A percentile compares a stretch with the other conserved stretches of the same genome.
Evolutionary conservation across 2,113 vertebrate species (phyloP).

Genomic region (Podiceps cristatus): DNA sequence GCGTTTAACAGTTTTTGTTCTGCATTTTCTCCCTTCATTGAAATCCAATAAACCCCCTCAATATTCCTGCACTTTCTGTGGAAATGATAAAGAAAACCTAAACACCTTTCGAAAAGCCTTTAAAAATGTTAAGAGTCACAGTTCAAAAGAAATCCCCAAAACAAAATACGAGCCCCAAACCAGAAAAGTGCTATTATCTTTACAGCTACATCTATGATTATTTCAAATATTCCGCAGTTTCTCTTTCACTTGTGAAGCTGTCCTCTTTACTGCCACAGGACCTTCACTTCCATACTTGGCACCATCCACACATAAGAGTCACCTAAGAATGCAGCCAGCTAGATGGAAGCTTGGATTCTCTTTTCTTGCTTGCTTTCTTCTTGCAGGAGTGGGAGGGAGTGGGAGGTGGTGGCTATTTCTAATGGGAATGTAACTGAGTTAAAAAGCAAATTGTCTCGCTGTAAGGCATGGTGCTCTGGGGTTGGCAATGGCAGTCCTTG

Average conservation of each 20-base stretch:
- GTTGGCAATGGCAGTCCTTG: neutral
- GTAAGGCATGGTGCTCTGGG: constrained; percentile 63
- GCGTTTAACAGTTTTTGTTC: neutral
- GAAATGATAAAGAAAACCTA: constrained; percentile 49
- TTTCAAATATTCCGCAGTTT: constrained; percentile 26
- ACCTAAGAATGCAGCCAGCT: neutral
- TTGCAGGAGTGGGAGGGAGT: neutral
- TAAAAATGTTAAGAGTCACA: constrained; percentile 59
- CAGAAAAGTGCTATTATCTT: constrained; percentile 71
- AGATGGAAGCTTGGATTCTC: constrained; percentile 17
- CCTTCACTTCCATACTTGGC: constrained; percentile 32
- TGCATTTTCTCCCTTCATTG: constrained; percentile 32
- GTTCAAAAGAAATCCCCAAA: constrained; percentile 43
- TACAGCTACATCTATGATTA: constrained; percentile 38
- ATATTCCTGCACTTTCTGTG: constrained; percentile 35
- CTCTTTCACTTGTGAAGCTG: constrained; percentile 52
- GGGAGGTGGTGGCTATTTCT: constrained; percentile 61
- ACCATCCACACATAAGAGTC: constrained; percentile 17
- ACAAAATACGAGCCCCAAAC: constrained; percentile 1
- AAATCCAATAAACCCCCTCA: constrained; percentile 57
- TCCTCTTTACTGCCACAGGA: constrained; percentile 24
- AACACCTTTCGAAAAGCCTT: constrained; percentile 39
- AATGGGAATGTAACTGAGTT: constrained; percentile 78
- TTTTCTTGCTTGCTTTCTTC: neutral
- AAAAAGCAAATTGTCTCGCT: constrained; percentile 57